Percentiles rank a stretch among this genome's conserved stretches.
Conservation (phyloP, 2,113 vertebrate genomes). For the Neofelis nebulosa region DNA sequence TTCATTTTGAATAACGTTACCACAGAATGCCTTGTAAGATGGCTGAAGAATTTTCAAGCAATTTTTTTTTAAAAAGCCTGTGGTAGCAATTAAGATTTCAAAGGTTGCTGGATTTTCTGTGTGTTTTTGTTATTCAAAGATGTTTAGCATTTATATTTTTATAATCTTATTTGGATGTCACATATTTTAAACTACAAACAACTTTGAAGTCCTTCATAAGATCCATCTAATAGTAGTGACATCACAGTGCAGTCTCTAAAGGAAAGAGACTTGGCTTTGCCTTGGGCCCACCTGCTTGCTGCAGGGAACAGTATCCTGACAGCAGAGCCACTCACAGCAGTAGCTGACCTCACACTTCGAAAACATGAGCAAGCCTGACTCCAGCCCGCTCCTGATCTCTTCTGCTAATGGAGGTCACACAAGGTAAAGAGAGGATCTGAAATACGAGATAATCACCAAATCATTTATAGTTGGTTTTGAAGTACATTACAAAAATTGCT, state of each 20-base stretch:
- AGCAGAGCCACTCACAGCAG: neutral
- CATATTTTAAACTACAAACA: neutral
- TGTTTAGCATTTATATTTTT: neutral
- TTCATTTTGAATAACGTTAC: neutral
- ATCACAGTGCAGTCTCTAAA: neutral
- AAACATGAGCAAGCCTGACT: neutral
- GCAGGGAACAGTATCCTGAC: neutral
- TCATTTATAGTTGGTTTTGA: constrained; percentile 10
- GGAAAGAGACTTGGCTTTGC: neutral
- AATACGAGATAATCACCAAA: neutral
- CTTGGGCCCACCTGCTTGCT: neutral
- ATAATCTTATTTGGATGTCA: neutral
- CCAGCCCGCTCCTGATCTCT: neutral
- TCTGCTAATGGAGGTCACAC: neutral
- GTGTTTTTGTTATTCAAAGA: neutral
- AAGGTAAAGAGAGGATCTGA: neutral
- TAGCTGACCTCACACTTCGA: neutral
- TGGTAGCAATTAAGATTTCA: neutral
- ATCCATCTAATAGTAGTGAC: neutral
- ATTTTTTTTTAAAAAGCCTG: neutral
- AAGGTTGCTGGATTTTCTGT: neutral
- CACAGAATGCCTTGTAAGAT: neutral
- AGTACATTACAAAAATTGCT: neutral
- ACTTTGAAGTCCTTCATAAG: neutral
- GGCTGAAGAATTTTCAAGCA: neutral